A percentile compares a stretch with the other conserved stretches of the same genome.
phyloP scores from a whole-genome alignment of 2,113 vertebrate genomes.

The Clarias gariepinus region DNA sequence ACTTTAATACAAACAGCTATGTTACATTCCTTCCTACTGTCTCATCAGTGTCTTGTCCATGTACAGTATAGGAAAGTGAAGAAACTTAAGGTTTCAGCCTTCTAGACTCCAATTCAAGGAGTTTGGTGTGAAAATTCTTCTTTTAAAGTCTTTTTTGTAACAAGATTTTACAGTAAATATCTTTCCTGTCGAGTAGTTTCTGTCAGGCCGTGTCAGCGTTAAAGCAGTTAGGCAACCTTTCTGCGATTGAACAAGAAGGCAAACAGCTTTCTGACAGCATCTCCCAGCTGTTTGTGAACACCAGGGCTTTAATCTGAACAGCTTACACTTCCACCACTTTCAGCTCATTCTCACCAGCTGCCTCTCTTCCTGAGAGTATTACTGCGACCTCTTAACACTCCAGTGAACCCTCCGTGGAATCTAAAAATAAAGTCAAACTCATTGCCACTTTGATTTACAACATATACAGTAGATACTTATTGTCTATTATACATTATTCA shows the following conservation, averaged over 20 bases:
- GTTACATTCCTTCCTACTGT: constrained; percentile 3
- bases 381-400: background rate
- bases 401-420: background rate
- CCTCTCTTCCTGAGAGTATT: background rate
- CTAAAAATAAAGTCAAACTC: background rate
- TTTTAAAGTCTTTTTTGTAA: background rate
- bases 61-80: background rate
- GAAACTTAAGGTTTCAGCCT: background rate
- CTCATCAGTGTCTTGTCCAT: background rate
- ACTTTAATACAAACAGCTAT: constrained; percentile 15
- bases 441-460: background rate
- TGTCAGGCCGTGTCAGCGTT: background rate
- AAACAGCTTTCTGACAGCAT: background rate
- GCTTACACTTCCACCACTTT: background rate
- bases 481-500: background rate
- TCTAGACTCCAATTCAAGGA: background rate
- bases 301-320: background rate
- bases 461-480: background rate
- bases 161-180: background rate
- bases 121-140: background rate
- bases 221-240: background rate
- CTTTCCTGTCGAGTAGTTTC: background rate
- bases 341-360: background rate
- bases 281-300: background rate
- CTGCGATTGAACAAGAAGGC: background rate